Base-by-base conservation (phyloP, 1,140 invertebrate genomes). In the Hylaeus volcanicus region DNA sequence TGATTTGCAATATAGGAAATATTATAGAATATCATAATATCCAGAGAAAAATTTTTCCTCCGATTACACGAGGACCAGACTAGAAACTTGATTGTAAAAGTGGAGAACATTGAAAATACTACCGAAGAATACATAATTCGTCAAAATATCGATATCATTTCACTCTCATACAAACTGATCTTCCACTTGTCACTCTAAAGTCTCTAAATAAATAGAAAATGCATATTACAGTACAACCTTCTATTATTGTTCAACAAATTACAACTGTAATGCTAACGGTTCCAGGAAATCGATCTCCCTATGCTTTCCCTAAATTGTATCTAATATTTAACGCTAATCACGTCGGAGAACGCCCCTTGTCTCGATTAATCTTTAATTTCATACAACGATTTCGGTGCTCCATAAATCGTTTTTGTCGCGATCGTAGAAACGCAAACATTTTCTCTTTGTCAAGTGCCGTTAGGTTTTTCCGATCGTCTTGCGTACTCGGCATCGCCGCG, bases 371-470 rank as follows among this genome's bases (percentile, higher is more conserved):
- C 8, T 8, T 8, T 26, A n/a, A 53, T 39, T 53, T 55, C 37
- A 9, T 14, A 8, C 11, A 75, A 65, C n/a, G 61, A 11, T 75
- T 48, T 55, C 53, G 37, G 12, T 41, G 37, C 1, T 5, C 45
- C 1, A 39, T 60, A 37, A 51, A 37, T 72, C 8, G 48, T n/a
- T 72, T 63, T 72, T 72, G 3, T 15, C 3, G 1, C 14, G 12
- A 56, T 12, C 3, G 43, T 45, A 9, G 53, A 69, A 70, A 70
- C 45, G 41, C 5, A 26, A 26, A 39, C 39, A 63, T 78, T 78
- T 78, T 63, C 76, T 72, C 68, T 72, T 72, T 63, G 45, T 41
- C 43, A 61, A 53, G 15, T 15, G 39, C 2, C 14, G 48, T 55
- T 66, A 26, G 37, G 37, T 71, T 71, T 71, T 71, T 56, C 15